Percentiles rank a stretch among this genome's conserved stretches.
Conservation (phyloP, 1,140 invertebrate genomes). For the Lepidurus couesii region DNA sequence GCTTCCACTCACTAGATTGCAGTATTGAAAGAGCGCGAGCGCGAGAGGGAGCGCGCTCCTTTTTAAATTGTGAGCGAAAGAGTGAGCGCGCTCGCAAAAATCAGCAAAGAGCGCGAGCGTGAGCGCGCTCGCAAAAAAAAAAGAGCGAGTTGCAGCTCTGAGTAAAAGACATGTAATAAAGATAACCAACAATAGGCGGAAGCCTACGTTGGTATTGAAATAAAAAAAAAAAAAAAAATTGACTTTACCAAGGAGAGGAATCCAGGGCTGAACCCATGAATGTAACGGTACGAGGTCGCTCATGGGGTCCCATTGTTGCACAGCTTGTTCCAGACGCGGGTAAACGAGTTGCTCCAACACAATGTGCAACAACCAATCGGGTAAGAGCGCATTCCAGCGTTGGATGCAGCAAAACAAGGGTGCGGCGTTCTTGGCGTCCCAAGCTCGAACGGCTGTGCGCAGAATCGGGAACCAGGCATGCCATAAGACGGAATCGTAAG, state of each 20-base stretch:
- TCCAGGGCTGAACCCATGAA: constrained; percentile 95
- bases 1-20: too few species aligned
- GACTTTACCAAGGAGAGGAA: constrained; percentile 61
- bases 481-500: constrained; percentile 79
- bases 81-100: too few species aligned
- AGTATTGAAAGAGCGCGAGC: too few species aligned
- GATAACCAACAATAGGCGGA: too few species aligned
- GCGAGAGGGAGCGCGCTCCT: too few species aligned
- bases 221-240: background rate
- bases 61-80: too few species aligned
- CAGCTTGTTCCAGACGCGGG: constrained; percentile 69
- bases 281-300: constrained; percentile 90
- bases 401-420: constrained; percentile 72
- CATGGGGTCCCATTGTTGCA: constrained; percentile 89
- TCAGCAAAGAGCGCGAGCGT: too few species aligned
- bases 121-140: too few species aligned
- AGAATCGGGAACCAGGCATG: constrained; percentile 81
- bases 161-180: too few species aligned
- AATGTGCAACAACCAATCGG: constrained; percentile 75
- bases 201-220: too few species aligned
- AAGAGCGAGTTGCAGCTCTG: too few species aligned
- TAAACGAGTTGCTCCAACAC: constrained; percentile 74
- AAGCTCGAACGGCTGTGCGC: constrained; percentile 60
- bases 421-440: constrained; percentile 64
- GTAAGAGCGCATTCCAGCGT: constrained; percentile 71